Percentiles rank a stretch among this genome's conserved stretches.
Conservation (phyloP, 2,888 invertebrate species). For the Macrophya alboannulata region DNA sequence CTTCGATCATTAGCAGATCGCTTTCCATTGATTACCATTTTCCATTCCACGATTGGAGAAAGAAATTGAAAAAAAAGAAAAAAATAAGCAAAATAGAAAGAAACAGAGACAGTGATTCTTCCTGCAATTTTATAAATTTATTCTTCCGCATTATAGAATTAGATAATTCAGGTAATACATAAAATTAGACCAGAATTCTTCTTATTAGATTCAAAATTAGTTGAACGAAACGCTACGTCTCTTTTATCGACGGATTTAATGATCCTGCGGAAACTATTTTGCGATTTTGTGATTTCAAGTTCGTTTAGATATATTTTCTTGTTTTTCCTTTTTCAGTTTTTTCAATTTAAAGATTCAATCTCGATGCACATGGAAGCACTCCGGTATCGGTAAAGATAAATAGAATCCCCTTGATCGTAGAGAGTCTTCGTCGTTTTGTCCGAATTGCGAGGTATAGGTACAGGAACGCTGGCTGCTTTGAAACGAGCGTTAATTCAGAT, state of each 20-base stretch:
- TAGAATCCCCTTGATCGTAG: slow-evolving; percentile 9
- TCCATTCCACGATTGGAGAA: not conserved
- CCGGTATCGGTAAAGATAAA: not conserved
- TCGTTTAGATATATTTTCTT: not conserved
- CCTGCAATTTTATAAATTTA: not conserved
- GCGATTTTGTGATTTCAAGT: not conserved
- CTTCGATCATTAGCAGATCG: not conserved
- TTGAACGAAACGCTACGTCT: not conserved
- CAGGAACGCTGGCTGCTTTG: slow-evolving; percentile 19
- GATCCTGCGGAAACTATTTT: not conserved
- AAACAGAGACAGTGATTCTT: not conserved
- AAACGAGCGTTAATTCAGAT: slow-evolving; percentile 41
- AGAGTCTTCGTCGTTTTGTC: not conserved
- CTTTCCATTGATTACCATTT: not conserved
- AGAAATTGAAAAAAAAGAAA: not conserved
- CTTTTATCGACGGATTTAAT: not conserved
- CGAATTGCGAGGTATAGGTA: not conserved
- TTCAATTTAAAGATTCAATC: slow-evolving; percentile 4
- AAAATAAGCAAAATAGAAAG: not conserved
- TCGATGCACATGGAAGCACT: not conserved
- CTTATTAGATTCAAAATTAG: not conserved
- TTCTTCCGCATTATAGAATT: not conserved
- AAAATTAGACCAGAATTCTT: not conserved
- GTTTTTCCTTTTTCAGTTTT: not conserved
- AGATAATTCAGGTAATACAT: not conserved